These are phyloP conservation scores for Meta bourneti DNA, from an alignment of 2,888 invertebrate species.

Conservation along the genomic window DNA sequence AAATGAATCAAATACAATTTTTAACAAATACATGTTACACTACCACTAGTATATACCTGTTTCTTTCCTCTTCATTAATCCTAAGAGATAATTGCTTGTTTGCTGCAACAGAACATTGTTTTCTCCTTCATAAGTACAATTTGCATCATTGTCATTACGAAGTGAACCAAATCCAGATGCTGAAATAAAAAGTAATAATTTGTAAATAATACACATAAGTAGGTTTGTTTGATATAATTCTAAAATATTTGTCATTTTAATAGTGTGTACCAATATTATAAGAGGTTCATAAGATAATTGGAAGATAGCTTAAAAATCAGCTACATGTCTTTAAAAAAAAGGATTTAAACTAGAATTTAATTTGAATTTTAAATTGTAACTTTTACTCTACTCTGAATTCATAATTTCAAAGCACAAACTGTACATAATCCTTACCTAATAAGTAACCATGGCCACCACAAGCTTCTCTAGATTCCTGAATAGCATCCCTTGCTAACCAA, in stretches of 20 bases:
- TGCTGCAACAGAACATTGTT: slow-evolving; percentile 95
- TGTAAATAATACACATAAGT: background rate
- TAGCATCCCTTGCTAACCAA: slow-evolving; percentile 92
- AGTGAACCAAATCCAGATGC: slow-evolving; percentile 90
- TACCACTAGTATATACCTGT: slow-evolving; percentile 30
- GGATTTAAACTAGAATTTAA: no score
- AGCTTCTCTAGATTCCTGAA: slow-evolving; percentile 95
- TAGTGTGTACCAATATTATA: no score
- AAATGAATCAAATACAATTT: no score
- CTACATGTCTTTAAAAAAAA: no score
- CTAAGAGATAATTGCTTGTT: slow-evolving; percentile 91
- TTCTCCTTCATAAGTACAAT: slow-evolving; percentile 95
- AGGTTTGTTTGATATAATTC: no score
- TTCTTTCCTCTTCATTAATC: slow-evolving; percentile 58
- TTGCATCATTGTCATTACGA: slow-evolving; percentile 92
- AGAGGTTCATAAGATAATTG: no score
- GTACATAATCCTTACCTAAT: slow-evolving; percentile 83
- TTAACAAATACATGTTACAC: no score
- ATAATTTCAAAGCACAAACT: no score
- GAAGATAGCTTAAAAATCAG: no score
- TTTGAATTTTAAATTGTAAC: no score
- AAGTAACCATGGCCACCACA: slow-evolving; percentile 98
- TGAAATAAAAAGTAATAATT: slow-evolving; percentile 11
- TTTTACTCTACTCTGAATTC: no score
- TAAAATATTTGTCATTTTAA: no score